phyloP scores from a whole-genome alignment of 2,113 vertebrate genomes.

The Heterotis niloticus region DNA sequence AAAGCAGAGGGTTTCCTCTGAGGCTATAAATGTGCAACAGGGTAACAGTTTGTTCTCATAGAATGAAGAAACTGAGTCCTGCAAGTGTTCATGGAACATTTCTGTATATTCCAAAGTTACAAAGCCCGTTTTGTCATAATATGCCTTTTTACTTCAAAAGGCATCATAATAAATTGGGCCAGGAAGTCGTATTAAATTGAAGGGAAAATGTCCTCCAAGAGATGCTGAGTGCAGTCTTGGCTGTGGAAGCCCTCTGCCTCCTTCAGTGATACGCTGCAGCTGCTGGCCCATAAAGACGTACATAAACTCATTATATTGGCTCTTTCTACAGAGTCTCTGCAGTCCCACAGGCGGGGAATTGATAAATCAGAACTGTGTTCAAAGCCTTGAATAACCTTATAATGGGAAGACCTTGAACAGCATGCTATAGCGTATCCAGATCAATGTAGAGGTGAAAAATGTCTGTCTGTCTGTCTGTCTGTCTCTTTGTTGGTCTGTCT shows the following conservation, averaged over 20 bases:
- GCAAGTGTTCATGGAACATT: constrained; percentile 45
- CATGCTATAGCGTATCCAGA: too few species aligned
- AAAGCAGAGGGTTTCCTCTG: background rate
- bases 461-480: too few species aligned
- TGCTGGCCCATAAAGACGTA: constrained; percentile 69
- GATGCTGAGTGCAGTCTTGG: constrained; percentile 82
- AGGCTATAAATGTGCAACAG: background rate
- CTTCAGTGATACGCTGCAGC: constrained; percentile 81
- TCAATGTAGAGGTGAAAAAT: too few species aligned
- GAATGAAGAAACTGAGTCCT: constrained; percentile 44
- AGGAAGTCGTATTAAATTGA: constrained; percentile 83
- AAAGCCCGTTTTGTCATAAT: constrained; percentile 88
- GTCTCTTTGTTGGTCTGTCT: constrained; percentile 2
- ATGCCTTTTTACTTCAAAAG: constrained; percentile 90
- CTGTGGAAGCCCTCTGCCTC: constrained; percentile 71
- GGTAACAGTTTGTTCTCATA: background rate
- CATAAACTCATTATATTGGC: constrained; percentile 44
- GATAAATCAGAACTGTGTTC: background rate
- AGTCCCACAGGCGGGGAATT: background rate
- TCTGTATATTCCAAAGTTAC: constrained; percentile 74
- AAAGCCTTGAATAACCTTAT: background rate
- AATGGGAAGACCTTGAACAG: too few species aligned
- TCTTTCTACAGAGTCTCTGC: background rate
- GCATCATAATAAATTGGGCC: constrained; percentile 82
- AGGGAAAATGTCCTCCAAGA: constrained; percentile 80